Evolutionary conservation across 2,888 invertebrate genomes (phyloP).

Genomic region (Tinea pellionella): DNA sequence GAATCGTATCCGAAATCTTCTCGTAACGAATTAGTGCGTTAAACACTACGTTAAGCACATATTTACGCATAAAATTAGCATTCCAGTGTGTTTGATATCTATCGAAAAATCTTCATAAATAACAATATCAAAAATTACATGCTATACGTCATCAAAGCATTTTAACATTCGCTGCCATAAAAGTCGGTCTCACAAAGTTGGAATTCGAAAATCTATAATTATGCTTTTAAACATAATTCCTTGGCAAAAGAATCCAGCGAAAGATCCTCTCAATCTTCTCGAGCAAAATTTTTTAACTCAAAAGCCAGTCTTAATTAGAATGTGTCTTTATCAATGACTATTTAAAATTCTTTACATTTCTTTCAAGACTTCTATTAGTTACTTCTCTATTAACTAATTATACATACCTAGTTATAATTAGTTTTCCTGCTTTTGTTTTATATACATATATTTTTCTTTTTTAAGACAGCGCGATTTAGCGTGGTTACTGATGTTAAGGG

Average conservation of each 20-base stretch:
- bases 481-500: no score
- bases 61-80: no score
- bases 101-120: no score
- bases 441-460: no score
- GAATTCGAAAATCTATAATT: conserved; percentile 18
- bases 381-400: background rate
- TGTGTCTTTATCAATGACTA: conserved; percentile 11
- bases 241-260: conserved; percentile 7
- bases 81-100: no score
- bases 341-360: conserved; percentile 3
- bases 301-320: conserved; percentile 15
- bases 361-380: background rate
- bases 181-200: conserved; percentile 12
- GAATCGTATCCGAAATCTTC: no score
- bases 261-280: background rate
- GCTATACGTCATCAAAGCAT: background rate
- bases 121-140: background rate
- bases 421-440: no score
- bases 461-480: no score
- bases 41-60: no score
- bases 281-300: conserved; percentile 14
- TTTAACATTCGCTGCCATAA: background rate
- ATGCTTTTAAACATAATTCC: conserved; percentile 16
- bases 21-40: no score
- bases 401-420: background rate